Evolutionary conservation across 2,113 vertebrate species (phyloP), one percentile per base, ranked within the genome.

Genomic region (Hyperopisus bebe): DNA sequence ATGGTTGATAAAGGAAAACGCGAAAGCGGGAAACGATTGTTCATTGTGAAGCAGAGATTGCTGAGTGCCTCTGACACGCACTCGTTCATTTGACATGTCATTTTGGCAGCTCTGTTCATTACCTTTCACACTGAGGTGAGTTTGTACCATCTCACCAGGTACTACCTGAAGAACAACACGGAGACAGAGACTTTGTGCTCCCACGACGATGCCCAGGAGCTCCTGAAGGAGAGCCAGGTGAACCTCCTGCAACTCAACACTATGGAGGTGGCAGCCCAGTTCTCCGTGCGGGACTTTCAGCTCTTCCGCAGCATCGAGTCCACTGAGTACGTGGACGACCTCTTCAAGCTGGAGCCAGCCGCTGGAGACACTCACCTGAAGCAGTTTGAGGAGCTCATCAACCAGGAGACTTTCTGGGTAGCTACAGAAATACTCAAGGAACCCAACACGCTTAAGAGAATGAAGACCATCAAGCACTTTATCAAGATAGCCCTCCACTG

Each of bases 81-180:
- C 74, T 42, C 10, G 11, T 6, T n/a, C 19, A 1, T 53, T 19
- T 55, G 53, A 55, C 53, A 0, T 19, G 77, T 8, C 82, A 84
- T 47, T 47, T 47, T 2, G 0, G 21, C 15, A n/a, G 19, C 21
- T 47, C 42, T 42, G 21, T 19, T 19, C 31, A 24, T 35, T 24
- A 9, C 51, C 24, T 39, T 35, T 80, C 47, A 19, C 86, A 47
- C 35, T n/a, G 86, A 46, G 7, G n/a, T n/a, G 82, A 46, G 5
- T n/a, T 21, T 42, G 4, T 11, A 5, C 39, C 62, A 0, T n/a
- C 39, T 35, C 89, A 89, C 19, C 88, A 99, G 98, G 91, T 99
- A 99, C 94, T 99, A 99, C 91, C 95, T 99, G 88, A 99, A 99
- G 93, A 99, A 99, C 95, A 99, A 99, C 87, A 98, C 98, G 97